Base-by-base conservation (phyloP, 23 tunicate species). In the Botrylloides violaceus region DNA sequence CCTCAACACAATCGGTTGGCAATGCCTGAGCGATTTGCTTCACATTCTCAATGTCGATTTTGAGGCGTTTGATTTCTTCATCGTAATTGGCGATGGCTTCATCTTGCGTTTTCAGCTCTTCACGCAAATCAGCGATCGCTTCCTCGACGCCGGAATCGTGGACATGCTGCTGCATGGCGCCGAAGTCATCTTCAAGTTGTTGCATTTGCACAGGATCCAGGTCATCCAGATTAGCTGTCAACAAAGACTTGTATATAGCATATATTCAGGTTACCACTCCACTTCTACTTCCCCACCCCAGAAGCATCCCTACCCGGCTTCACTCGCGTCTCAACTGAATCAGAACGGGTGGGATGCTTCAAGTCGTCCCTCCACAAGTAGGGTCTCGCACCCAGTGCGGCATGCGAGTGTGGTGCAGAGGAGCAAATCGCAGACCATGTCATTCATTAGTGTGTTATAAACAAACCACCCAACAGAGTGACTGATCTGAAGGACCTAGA, bases 1-100 rank as follows among this genome's bases (percentile, higher is more conserved):
- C 70, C n/a, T 72, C 34, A 18, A 72, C 73, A 71, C 97, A 90
- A 2, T 34, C 53, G 48, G 29, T 49, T 3, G 97, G 97, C 34
- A 90, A 33, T 18, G 90, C 34, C 19, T 50, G 72, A 15, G 64
- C 32, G 61, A 90, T 90, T 23, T 83, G 72, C 66, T 43, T 36
- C 76, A 90, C 71, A 61, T 90, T 90, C n/a, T 48, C 78, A 6
- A 90, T 63, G 53, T 83, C 90, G 3, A 53, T 71, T 1, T 50
- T 48, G 26, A 90, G 38, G 27, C 26, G 30, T 30, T 66, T 70
- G 31, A 90, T 78, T 66, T 83, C 72, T 19, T 30, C 49, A 59
- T 83, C 85, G 66, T 90, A 90, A 6, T 34, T 35, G 5, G 21
- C 64, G 24, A 83, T 24, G 18, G 66, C 61, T 22, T 26, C 72